Conservation (phyloP, 2,888 invertebrate genomes). For the Monoplex corrugatus region DNA sequence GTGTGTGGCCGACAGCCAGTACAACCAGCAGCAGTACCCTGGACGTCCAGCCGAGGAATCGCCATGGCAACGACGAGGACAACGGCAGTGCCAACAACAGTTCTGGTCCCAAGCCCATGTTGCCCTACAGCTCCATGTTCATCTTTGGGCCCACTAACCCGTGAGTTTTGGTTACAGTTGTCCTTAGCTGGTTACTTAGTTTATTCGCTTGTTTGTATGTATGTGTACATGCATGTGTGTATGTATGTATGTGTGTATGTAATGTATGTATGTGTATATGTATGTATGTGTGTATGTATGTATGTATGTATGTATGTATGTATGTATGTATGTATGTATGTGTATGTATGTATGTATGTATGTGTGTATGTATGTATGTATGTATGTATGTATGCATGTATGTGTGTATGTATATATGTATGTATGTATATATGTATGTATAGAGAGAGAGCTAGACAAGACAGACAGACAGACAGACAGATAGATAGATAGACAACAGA, state of each 20-base stretch:
- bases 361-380: too few species aligned
- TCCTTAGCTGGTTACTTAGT: background rate
- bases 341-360: too few species aligned
- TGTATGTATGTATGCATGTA: too few species aligned
- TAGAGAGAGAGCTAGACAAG: too few species aligned
- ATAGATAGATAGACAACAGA: too few species aligned
- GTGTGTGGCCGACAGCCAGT: too few species aligned
- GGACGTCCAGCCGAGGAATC: constrained; percentile 64
- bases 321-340: too few species aligned
- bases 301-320: too few species aligned
- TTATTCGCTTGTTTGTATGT: background rate
- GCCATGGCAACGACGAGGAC: constrained; percentile 53
- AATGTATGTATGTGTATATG: background rate
- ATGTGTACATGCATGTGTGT: background rate
- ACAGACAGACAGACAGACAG: too few species aligned
- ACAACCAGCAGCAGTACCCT: constrained; percentile 70
- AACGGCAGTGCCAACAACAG: constrained; percentile 65
- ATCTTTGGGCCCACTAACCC: constrained; percentile 99
- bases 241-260: background rate
- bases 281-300: too few species aligned
- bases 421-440: background rate
- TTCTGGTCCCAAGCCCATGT: constrained; percentile 95
- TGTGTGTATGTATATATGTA: background rate
- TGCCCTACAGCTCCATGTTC: constrained; percentile 99
- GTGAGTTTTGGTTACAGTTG: constrained; percentile 85